phyloP scores from a whole-genome alignment of 2,113 vertebrate genomes.

The Polypterus bichir region DNA sequence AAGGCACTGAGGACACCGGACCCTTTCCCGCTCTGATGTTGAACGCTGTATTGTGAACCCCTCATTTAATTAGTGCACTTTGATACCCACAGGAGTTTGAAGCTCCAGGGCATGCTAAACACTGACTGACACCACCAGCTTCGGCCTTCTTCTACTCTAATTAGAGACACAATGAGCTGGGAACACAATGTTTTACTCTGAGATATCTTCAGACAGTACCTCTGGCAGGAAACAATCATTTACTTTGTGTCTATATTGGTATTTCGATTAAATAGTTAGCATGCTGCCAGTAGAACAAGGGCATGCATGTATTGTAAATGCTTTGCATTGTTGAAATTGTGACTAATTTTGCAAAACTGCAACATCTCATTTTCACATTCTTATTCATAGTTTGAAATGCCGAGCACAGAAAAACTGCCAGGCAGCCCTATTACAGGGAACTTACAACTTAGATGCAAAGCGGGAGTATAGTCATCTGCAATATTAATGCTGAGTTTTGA shows the following conservation, averaged over 20 bases:
- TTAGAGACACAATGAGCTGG: conserved; percentile 75
- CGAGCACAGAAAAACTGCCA: conserved; percentile 1
- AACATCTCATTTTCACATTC: conserved; percentile 27
- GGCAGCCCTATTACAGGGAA: not conserved
- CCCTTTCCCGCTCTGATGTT: conserved; percentile 78
- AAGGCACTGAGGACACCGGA: conserved; percentile 83
- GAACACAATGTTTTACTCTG: conserved; percentile 72
- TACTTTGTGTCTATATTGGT: conserved; percentile 71
- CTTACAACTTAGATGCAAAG: conserved; percentile 7
- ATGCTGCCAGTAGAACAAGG: conserved; percentile 56
- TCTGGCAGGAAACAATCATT: conserved; percentile 69
- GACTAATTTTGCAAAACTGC: conserved; percentile 35
- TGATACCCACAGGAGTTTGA: conserved; percentile 98
- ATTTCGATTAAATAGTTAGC: conserved; percentile 73
- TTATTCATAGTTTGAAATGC: not conserved
- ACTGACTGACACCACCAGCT: conserved; percentile 92
- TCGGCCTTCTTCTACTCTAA: conserved; percentile 87
- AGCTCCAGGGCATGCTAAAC: conserved; percentile 97
- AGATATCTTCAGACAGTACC: conserved; percentile 65
- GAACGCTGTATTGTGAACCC: conserved; percentile 81
- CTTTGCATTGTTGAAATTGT: conserved; percentile 49
- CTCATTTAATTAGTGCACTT: conserved; percentile 99
- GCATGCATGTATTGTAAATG: conserved; percentile 55
- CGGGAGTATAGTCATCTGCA: conserved; percentile 34
- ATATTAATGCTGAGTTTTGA: conserved; percentile 51